These are phyloP conservation scores for Carassius carassius DNA, from an alignment of 2,113 vertebrate species.

Conservation along the genomic window DNA sequence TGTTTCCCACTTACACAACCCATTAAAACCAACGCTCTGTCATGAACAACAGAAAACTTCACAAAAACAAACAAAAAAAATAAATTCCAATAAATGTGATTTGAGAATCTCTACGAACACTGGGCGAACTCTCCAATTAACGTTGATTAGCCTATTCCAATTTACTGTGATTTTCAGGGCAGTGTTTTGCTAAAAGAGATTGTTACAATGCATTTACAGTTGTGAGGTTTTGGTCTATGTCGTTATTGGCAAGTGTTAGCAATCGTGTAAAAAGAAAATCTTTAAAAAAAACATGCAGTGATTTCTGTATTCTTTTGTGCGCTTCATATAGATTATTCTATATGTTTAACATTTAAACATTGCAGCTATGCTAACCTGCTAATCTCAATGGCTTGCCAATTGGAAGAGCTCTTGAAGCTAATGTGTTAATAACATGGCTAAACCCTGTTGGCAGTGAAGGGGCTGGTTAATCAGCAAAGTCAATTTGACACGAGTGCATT, in stretches of 20 bases:
- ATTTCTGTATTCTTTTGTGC: background rate
- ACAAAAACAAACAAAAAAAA: background rate
- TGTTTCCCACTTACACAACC: background rate
- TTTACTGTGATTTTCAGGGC: constrained; percentile 59
- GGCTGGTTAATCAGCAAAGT: constrained; percentile 58
- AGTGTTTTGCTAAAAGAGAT: constrained; percentile 64
- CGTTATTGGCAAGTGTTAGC: constrained; percentile 11
- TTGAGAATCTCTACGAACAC: background rate
- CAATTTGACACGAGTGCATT: background rate
- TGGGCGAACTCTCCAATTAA: background rate
- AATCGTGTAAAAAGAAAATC: background rate
- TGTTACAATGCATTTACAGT: background rate
- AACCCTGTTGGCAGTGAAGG: constrained; percentile 67
- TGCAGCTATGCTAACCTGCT: background rate
- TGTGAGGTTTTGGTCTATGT: background rate
- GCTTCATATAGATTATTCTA: background rate
- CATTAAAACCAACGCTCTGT: background rate
- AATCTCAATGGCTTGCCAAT: background rate
- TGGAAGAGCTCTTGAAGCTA: background rate
- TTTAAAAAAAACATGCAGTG: background rate
- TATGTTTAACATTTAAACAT: background rate
- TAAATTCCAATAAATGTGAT: background rate
- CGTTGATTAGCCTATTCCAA: background rate
- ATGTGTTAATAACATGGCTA: constrained; percentile 21
- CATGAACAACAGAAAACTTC: background rate